These are phyloP conservation scores for Telmatochromis brichardi DNA, from an alignment of 2,113 vertebrate genomes.

Conservation along the genomic window DNA sequence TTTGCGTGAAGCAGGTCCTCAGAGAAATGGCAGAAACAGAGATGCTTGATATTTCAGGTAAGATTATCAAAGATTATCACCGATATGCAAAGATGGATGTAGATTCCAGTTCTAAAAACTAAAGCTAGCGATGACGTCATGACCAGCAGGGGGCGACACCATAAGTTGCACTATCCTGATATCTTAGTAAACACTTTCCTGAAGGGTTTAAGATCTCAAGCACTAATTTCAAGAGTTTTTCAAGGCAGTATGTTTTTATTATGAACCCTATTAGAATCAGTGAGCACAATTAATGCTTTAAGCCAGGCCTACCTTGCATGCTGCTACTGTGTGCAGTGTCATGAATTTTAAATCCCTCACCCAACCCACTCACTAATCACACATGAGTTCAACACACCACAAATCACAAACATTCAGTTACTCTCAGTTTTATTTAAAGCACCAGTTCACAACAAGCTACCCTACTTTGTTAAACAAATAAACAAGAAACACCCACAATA, in stretches of 20 bases:
- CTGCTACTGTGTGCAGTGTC: not conserved
- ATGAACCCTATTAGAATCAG: not conserved
- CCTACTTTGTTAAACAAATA: not conserved
- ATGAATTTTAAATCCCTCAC: not conserved
- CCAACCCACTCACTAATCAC: not conserved
- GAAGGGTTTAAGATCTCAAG: not conserved
- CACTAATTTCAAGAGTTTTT: not conserved
- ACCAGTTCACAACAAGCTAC: not conserved
- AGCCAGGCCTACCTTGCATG: not conserved
- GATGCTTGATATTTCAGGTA: slow-evolving; percentile 38
- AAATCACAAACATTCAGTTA: not conserved
- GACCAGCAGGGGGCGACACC: not conserved
- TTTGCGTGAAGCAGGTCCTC: slow-evolving; percentile 13
- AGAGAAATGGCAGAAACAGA: slow-evolving; percentile 5
- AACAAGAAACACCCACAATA: not conserved
- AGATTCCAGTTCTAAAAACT: not conserved
- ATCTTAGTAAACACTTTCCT: not conserved
- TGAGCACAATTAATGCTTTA: not conserved
- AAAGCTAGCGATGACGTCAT: rapidly evolving
- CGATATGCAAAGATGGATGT: not conserved
- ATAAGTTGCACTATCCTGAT: not conserved
- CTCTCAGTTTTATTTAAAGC: not conserved
- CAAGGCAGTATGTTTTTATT: not conserved
- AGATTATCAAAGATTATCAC: not conserved
- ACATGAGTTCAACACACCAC: not conserved